These are phyloP conservation scores for Atopsyche davidsoni DNA, from an alignment of 1,140 invertebrate genomes.

Conservation along the genomic window DNA sequence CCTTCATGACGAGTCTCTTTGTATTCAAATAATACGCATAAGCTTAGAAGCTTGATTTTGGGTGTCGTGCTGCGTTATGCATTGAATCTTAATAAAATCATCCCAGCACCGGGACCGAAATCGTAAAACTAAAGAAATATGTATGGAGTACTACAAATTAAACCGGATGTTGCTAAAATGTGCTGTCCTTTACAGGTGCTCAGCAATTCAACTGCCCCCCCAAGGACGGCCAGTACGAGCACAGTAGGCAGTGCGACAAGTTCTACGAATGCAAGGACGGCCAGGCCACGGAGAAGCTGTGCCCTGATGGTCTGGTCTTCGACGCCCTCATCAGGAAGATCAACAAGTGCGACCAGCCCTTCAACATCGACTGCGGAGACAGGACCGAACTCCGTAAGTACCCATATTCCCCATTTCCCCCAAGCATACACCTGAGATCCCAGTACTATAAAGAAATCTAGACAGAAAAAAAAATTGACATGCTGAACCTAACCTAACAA, in stretches of 20 bases:
- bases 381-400: constrained; percentile 81
- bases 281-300: constrained; percentile 64
- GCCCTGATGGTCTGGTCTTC: constrained; percentile 81
- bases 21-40: no score
- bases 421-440: no score
- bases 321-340: constrained; percentile 74
- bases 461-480: no score
- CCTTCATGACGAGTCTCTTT: no score
- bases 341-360: constrained; percentile 86
- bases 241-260: constrained; percentile 76
- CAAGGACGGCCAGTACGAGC: constrained; percentile 72
- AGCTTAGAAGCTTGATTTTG: no score
- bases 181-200: constrained; percentile 47
- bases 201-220: constrained; percentile 68
- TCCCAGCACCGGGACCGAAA: background rate
- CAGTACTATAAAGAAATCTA: no score
- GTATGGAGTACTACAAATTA: background rate
- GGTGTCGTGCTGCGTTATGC: no score
- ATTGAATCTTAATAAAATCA: constrained; percentile 5
- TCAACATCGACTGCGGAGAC: constrained; percentile 83
- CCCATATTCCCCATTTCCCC: no score
- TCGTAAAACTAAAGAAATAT: background rate
- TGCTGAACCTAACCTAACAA: no score
- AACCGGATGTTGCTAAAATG: background rate
- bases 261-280: constrained; percentile 76